phyloP scores from a whole-genome alignment of 2,113 vertebrate genomes.

The Agapornis roseicollis region DNA sequence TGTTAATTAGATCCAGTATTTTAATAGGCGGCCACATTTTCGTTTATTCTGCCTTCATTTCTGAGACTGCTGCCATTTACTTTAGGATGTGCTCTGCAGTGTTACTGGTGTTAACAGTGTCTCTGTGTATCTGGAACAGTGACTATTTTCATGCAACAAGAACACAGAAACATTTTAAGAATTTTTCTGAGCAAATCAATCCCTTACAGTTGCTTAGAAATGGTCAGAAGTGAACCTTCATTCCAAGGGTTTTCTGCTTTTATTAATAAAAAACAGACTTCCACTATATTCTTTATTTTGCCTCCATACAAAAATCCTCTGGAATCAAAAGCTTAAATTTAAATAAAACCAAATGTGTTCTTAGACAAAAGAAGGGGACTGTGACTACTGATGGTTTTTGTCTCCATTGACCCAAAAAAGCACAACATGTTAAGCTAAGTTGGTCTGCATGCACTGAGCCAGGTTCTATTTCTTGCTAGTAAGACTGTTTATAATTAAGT shows the following conservation, averaged over 20 bases:
- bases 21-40: conserved; percentile 39
- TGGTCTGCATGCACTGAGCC: not conserved
- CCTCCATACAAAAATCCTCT: not conserved
- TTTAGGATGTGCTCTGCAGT: not conserved
- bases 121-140: conserved; percentile 47
- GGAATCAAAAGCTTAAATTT: not conserved
- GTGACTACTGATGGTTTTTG: not conserved
- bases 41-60: conserved; percentile 24
- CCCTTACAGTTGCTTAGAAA: conserved; percentile 18
- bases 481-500: not conserved
- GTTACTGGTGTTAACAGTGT: not conserved
- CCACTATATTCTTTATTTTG: not conserved
- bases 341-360: conserved; percentile 11
- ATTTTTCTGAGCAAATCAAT: conserved; percentile 48
- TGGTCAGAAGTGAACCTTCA: conserved; percentile 22
- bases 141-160: conserved; percentile 53
- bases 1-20: conserved; percentile 43
- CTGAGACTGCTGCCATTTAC: conserved; percentile 16
- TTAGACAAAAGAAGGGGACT: not conserved
- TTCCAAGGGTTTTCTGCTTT: not conserved
- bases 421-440: not conserved
- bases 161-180: conserved; percentile 37
- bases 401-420: not conserved
- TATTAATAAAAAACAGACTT: conserved; percentile 18
- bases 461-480: not conserved